A percentile compares a stretch with the other conserved stretches of the same genome.
phyloP scores from a whole-genome alignment of 1,140 invertebrate genomes.

The Caerostris extrusa region DNA sequence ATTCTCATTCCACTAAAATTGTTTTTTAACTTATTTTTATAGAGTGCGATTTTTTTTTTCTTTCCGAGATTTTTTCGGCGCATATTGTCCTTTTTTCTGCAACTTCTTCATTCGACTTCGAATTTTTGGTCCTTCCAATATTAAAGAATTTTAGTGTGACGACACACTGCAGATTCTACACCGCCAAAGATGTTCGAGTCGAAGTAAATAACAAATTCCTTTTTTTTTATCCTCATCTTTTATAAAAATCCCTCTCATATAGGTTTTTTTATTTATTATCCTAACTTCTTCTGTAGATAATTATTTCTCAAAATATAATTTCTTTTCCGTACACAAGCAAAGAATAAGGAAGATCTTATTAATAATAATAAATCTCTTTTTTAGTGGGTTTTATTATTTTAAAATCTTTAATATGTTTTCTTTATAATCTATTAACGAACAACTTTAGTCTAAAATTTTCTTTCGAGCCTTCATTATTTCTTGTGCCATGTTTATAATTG shows the following conservation, averaged over 20 bases:
- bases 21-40: constrained; percentile 68
- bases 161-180: background rate
- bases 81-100: background rate
- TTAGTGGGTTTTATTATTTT: no score
- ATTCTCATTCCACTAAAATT: constrained; percentile 47
- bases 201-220: constrained; percentile 23
- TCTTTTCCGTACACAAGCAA: no score
- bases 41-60: constrained; percentile 26
- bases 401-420: no score
- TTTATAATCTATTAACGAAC: no score
- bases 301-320: no score
- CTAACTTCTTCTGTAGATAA: no score
- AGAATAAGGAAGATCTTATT: no score
- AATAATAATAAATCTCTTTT: no score
- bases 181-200: background rate
- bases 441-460: no score
- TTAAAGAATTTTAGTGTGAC: constrained; percentile 14
- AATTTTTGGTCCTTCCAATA: background rate
- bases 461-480: no score
- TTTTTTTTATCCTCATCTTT: background rate
- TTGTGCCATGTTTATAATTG: no score
- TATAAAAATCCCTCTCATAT: constrained; percentile 6
- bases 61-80: background rate
- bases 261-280: no score
- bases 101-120: background rate